Percentiles rank a stretch among this genome's conserved stretches.
Conservation (phyloP, 2,797 vertebrate species). For the Sciurus vulgaris region DNA sequence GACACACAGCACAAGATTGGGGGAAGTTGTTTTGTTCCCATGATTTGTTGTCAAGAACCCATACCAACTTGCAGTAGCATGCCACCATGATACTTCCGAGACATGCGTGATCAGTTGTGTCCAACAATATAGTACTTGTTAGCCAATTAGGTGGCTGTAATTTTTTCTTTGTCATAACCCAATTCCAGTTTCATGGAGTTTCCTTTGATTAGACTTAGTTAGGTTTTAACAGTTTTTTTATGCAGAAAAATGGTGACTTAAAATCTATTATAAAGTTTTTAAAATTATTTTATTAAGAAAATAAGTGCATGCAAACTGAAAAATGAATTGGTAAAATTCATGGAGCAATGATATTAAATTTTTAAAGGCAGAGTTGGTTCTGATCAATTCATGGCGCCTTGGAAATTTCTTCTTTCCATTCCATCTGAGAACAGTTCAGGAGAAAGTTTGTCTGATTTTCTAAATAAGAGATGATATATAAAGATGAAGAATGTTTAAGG, state of each 20-base stretch:
- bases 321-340: not conserved
- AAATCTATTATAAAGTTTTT: slow-evolving; percentile 11
- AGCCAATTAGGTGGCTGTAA: not conserved
- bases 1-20: not conserved
- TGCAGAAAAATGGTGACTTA: not conserved
- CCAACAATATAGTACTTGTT: not conserved
- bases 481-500: slow-evolving; percentile 65
- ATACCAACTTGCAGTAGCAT: not conserved
- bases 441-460: not conserved
- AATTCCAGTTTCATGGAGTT: not conserved
- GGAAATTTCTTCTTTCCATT: not conserved
- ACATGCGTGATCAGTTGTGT: not conserved
- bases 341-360: not conserved
- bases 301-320: not conserved
- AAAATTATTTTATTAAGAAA: slow-evolving; percentile 1
- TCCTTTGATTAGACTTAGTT: not conserved
- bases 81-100: not conserved
- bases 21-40: not conserved
- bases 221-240: not conserved
- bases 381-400: not conserved
- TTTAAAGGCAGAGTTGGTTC: not conserved
- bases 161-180: not conserved
- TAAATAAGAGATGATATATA: not conserved
- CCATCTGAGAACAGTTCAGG: not conserved
- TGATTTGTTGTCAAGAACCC: not conserved